Evolutionary conservation across 1,140 invertebrate genomes (phyloP).

Genomic region (Doryteuthis pealeii): DNA sequence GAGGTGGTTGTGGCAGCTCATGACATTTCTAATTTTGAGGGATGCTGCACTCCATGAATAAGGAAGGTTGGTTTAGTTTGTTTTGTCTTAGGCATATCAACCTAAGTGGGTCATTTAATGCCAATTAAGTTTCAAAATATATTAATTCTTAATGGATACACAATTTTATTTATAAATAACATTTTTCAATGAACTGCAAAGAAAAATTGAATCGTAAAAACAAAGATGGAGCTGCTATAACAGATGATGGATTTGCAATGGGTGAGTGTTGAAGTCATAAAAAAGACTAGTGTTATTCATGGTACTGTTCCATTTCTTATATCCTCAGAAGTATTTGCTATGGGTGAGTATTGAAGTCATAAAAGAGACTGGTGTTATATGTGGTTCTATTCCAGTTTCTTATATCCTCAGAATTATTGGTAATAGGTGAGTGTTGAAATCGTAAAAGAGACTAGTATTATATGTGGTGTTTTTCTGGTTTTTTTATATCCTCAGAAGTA

Average conservation of each 20-base stretch:
- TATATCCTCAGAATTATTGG: slow-evolving; percentile 97
- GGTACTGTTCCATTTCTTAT: neutral
- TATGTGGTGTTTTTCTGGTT: too few relatives aligned
- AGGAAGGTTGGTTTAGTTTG: too few relatives aligned
- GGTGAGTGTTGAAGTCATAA: slow-evolving; percentile 65
- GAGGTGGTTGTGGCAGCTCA: too few relatives aligned
- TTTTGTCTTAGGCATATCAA: too few relatives aligned
- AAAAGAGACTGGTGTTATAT: neutral
- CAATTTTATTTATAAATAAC: too few relatives aligned
- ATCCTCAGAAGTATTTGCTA: slow-evolving; percentile 98
- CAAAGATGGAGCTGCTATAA: slow-evolving; percentile 84
- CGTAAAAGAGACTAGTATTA: too few relatives aligned
- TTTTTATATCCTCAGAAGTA: too few relatives aligned
- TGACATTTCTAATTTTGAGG: too few relatives aligned
- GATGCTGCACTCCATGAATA: too few relatives aligned
- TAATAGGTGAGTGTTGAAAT: slow-evolving; percentile 73
- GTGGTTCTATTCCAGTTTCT: neutral
- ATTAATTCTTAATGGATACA: too few relatives aligned
- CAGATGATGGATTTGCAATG: slow-evolving; percentile 98
- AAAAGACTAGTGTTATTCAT: neutral
- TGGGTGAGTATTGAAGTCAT: slow-evolving; percentile 70
- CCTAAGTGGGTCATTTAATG: too few relatives aligned
- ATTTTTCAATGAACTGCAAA: slow-evolving; percentile 87
- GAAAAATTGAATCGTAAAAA: slow-evolving; percentile 84
- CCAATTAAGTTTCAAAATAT: too few relatives aligned